These are phyloP conservation scores for Bruchidius siliquastri DNA, from an alignment of 2,888 invertebrate genomes.

Conservation along the genomic window DNA sequence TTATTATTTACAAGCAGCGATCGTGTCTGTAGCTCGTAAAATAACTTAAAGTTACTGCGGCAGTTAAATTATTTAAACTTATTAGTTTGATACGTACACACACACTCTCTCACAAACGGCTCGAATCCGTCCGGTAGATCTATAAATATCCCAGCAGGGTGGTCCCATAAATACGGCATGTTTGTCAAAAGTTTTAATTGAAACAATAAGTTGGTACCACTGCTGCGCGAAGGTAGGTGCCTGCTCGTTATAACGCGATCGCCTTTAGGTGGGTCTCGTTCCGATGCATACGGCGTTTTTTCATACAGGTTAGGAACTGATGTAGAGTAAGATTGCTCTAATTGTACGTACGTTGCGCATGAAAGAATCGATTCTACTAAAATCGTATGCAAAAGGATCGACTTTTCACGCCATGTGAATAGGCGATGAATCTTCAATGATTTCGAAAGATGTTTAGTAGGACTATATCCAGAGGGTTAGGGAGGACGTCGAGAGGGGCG, in stretches of 20 bases:
- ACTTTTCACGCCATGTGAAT: too few relatives aligned
- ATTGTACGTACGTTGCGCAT: too few relatives aligned
- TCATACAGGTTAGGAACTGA: too few relatives aligned
- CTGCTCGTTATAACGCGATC: neutral
- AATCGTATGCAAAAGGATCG: too few relatives aligned
- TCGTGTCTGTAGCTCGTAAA: constrained; percentile 25
- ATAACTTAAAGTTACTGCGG: constrained; percentile 13
- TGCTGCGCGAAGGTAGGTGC: neutral
- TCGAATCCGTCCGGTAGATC: constrained; percentile 4
- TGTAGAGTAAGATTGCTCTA: too few relatives aligned
- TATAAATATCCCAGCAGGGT: constrained; percentile 14
- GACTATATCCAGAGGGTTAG: too few relatives aligned
- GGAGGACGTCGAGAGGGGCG: too few relatives aligned
- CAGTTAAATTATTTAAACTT: constrained; percentile 21
- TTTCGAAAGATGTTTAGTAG: too few relatives aligned
- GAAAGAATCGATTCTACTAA: too few relatives aligned
- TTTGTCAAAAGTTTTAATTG: neutral
- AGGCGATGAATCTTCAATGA: too few relatives aligned
- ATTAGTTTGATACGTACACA: constrained; percentile 20
- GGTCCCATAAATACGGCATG: neutral
- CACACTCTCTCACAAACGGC: constrained; percentile 6
- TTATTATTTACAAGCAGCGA: constrained; percentile 23
- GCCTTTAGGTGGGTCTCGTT: neutral
- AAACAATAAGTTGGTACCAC: neutral
- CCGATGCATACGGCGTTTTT: neutral